phyloP scores from a whole-genome alignment of 2,888 invertebrate genomes.

The Ellobium chinense region DNA sequence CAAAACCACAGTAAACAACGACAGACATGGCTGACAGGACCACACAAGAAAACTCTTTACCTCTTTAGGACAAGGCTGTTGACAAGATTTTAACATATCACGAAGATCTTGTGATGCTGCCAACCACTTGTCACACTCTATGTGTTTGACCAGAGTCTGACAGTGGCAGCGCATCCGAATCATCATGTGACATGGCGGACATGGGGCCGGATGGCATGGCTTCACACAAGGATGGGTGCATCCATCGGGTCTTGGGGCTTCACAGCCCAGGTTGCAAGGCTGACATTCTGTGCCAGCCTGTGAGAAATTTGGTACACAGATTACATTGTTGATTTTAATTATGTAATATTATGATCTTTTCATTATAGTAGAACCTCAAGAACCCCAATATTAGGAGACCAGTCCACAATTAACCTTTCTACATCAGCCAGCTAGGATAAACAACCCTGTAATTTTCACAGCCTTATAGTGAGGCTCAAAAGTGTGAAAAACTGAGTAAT shows the following conservation, averaged over 20 bases:
- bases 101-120: conserved; percentile 79
- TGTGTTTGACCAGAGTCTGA: conserved; percentile 86
- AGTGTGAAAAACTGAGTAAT: too few species aligned
- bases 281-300: conserved; percentile 77
- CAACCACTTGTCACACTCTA: conserved; percentile 86
- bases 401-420: too few species aligned
- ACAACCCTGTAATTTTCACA: too few species aligned
- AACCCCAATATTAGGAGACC: too few species aligned
- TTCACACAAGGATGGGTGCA: conserved; percentile 88
- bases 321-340: too few species aligned
- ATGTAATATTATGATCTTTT: too few species aligned
- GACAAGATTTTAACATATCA: conserved; percentile 83
- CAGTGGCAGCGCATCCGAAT: conserved; percentile 87
- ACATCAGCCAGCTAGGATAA: too few species aligned
- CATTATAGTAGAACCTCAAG: too few species aligned
- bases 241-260: conserved; percentile 81
- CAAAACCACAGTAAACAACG: too few species aligned
- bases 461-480: too few species aligned
- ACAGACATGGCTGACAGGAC: too few species aligned
- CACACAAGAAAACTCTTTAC: conserved; percentile 79
- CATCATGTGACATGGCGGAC: conserved; percentile 85
- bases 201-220: conserved; percentile 83
- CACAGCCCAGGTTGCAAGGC: conserved; percentile 75
- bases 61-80: conserved; percentile 91
- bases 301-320: not conserved